These are phyloP conservation scores for Vanessa cardui DNA, from an alignment of 2,888 invertebrate genomes.

Conservation along the genomic window DNA sequence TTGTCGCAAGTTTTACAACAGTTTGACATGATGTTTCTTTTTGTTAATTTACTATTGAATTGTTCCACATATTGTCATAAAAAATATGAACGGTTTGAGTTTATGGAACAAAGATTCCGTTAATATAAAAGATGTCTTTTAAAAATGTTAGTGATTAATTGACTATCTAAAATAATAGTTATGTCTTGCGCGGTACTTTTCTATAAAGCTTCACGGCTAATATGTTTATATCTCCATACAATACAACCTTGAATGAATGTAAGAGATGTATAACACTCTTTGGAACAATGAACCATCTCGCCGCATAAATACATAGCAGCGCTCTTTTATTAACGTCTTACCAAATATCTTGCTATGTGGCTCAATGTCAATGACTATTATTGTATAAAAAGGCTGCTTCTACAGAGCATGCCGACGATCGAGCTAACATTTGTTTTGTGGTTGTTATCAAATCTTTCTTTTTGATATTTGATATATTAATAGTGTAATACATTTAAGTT, in stretches of 20 bases:
- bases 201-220: constrained; percentile 31
- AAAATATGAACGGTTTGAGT: neutral
- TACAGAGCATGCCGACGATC: neutral
- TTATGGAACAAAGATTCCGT: neutral
- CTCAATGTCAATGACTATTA: constrained; percentile 23
- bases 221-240: constrained; percentile 33
- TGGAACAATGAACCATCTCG: constrained; percentile 36
- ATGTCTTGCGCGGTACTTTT: neutral
- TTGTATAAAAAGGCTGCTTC: constrained; percentile 13
- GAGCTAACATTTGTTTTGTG: neutral
- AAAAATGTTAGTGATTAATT: neutral
- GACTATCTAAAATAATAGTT: neutral
- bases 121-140: neutral
- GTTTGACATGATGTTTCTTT: no score
- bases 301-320: constrained; percentile 21
- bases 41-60: no score
- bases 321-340: constrained; percentile 30
- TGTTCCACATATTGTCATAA: no score
- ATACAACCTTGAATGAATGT: constrained; percentile 44
- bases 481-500: no score
- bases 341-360: constrained; percentile 24
- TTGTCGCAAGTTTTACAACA: no score
- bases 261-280: constrained; percentile 29
- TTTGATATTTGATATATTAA: neutral
- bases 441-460: neutral